Evolutionary conservation across 2,113 vertebrate species (phyloP).

Genomic region (Orthochromis malagaraziensis): DNA sequence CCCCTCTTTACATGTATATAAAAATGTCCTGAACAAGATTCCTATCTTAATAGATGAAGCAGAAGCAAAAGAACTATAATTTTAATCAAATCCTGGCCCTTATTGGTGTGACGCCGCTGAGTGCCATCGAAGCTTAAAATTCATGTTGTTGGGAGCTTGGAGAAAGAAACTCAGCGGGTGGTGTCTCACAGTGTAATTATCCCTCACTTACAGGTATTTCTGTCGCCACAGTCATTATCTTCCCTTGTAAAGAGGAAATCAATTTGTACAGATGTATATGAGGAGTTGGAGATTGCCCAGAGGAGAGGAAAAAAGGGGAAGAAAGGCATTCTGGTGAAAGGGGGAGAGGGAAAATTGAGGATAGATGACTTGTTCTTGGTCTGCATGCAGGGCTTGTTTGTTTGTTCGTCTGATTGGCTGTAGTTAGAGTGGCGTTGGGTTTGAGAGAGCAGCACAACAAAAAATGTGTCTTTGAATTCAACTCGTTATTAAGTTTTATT

Average conservation of each 20-base stretch:
- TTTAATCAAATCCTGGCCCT: conserved; percentile 72
- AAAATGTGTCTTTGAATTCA: conserved; percentile 28
- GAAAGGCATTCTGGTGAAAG: conserved; percentile 33
- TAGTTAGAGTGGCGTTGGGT: conserved; percentile 29
- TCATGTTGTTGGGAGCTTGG: conserved; percentile 62
- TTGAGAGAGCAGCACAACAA: conserved; percentile 20
- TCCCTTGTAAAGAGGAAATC: conserved; percentile 72
- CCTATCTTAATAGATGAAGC: conserved; percentile 74
- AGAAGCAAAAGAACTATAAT: conserved; percentile 68
- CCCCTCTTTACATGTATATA: conserved; percentile 58
- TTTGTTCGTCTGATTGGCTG: conserved; percentile 55
- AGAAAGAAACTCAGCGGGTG: conserved; percentile 66
- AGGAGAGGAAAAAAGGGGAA: conserved; percentile 29
- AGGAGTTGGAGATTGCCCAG: conserved; percentile 47
- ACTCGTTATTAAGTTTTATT: conserved; percentile 54
- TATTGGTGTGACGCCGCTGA: conserved; percentile 48
- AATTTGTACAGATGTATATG: conserved; percentile 75
- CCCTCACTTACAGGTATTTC: conserved; percentile 77
- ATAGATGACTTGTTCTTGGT: conserved; percentile 44
- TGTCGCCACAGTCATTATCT: conserved; percentile 73
- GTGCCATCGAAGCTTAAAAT: conserved; percentile 68
- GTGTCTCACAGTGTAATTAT: conserved; percentile 69
- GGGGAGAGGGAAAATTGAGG: conserved; percentile 41
- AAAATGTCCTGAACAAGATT: conserved; percentile 61
- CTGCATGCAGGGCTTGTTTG: conserved; percentile 38